Percentiles rank a stretch among this genome's conserved stretches.
Evolutionary conservation across 2,797 vertebrate species (phyloP).

Genomic region (Thripadectes ignobilis): DNA sequence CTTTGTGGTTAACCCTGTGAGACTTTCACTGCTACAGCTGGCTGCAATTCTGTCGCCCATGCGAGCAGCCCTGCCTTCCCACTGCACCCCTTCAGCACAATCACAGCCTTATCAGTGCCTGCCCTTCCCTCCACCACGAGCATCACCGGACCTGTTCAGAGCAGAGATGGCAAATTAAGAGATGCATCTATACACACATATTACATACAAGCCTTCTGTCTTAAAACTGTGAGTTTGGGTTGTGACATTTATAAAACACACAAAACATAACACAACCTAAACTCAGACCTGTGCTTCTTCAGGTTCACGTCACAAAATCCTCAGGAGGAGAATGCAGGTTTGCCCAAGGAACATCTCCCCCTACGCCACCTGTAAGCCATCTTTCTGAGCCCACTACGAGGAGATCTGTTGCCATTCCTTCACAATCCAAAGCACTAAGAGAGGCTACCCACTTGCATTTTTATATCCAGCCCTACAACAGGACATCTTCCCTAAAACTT

Average conservation of each 20-base stretch:
- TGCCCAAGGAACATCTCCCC: not conserved
- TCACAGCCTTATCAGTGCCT: not conserved
- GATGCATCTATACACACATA: not conserved
- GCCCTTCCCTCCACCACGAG: not conserved
- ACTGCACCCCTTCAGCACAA: conserved; percentile 9
- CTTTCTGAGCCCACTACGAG: not conserved
- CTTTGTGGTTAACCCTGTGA: conserved; percentile 40
- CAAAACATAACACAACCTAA: not conserved
- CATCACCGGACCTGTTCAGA: not conserved
- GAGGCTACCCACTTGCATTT: not conserved
- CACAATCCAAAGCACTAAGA: not conserved
- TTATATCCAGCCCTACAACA: not conserved
- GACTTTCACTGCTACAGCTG: conserved; percentile 40
- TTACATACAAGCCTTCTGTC: not conserved
- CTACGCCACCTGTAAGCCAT: not conserved
- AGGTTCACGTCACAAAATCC: not conserved
- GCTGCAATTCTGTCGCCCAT: not conserved
- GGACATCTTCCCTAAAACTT: not conserved
- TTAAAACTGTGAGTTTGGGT: not conserved
- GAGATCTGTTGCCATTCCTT: not conserved
- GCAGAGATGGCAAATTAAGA: not conserved
- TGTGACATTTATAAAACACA: not conserved
- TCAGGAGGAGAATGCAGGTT: not conserved
- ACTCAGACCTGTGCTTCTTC: not conserved
- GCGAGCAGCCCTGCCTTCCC: not conserved